Evolutionary conservation across 2,797 vertebrate species (phyloP), one percentile per base, ranked within the genome.

Genomic region (Xiphorhynchus erythropygius): DNA sequence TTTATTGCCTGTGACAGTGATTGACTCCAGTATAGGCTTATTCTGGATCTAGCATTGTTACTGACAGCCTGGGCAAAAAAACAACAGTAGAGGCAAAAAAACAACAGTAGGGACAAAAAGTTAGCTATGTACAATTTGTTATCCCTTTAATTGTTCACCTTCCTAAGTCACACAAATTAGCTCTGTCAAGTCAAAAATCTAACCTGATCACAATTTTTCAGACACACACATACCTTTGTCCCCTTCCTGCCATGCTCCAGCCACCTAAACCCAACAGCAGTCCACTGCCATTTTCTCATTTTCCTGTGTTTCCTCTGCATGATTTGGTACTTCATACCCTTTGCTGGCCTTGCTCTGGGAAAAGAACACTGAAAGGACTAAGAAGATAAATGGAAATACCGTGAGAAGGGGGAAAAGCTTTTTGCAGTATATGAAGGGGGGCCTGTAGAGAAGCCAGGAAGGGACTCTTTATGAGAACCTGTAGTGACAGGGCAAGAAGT

Each of bases 331-430:
- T 2, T 12, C 8, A 2, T 16, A 63, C 7, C 3, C 4, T 68
- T 88, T 71, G 5, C 30, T 57, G 37, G 3, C 19, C 35, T 35
- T 60, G 16, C 12, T 27, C 32, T 68, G 19, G 30, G 8, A 80
- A 89, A 77, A 59, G 2, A 3, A 14, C 9, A 5, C 21, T 50
- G 44, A 35, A 89, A 67, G 18, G 32, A 50, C 17, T 32, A 47
- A 52, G 10, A 33, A 2, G 7, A n/a, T 32, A 75, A 84, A 81
- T 16, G 18, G 15, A 56, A n/a, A 53, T n/a, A 60, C 12, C 9
- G 10, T 1, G 1, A 42, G 39, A 89, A 63, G 1, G 5, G 4
- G 18, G 1, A 44, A 64, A 67, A 64, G 3, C 1, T 49, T 21
- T 71, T 56, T 11, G 15, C 19, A 65, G 10, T 15, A 44, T 10